A percentile compares a stretch with the other conserved stretches of the same genome.
These are phyloP conservation scores for Dryobates pubescens DNA, from an alignment of 2,797 vertebrate species.

Conservation along the genomic window DNA sequence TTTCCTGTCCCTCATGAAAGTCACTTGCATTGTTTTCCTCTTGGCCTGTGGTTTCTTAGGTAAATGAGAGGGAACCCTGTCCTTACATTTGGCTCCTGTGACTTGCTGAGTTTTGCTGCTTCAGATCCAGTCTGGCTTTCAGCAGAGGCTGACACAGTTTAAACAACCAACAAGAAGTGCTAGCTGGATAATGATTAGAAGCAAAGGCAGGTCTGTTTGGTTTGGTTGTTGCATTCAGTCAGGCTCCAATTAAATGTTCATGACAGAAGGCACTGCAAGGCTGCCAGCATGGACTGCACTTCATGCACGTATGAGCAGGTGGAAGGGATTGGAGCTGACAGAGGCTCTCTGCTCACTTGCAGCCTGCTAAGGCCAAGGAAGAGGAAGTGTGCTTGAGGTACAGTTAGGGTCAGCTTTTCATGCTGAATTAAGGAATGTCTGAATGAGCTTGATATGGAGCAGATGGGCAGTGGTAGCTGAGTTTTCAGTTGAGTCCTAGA, in stretches of 20 bases:
- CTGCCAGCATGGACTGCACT: constrained; percentile 52
- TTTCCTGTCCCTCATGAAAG: neutral
- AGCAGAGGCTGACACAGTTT: neutral
- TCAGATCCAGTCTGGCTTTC: neutral
- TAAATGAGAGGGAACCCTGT: neutral
- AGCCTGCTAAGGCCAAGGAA: constrained; percentile 42
- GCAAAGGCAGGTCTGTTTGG: constrained; percentile 15
- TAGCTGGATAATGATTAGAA: constrained; percentile 43
- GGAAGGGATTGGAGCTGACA: constrained; percentile 56
- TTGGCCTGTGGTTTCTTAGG: neutral
- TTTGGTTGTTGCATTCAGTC: constrained; percentile 31
- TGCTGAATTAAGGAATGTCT: neutral
- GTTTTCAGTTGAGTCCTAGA: neutral
- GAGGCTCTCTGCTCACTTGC: constrained; percentile 40
- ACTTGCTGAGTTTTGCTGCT: neutral
- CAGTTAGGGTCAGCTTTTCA: constrained; percentile 11
- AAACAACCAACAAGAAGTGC: constrained; percentile 29
- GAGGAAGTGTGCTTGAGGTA: constrained; percentile 5
- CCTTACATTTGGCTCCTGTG: neutral
- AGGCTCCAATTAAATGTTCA: constrained; percentile 70
- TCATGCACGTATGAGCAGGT: constrained; percentile 72
- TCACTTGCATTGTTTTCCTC: neutral
- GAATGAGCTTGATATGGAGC: neutral
- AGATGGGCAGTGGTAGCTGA: neutral
- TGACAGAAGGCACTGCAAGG: constrained; percentile 62